Base-by-base conservation (phyloP, 2,888 invertebrate genomes). In the Teleogryllus oceanicus region DNA sequence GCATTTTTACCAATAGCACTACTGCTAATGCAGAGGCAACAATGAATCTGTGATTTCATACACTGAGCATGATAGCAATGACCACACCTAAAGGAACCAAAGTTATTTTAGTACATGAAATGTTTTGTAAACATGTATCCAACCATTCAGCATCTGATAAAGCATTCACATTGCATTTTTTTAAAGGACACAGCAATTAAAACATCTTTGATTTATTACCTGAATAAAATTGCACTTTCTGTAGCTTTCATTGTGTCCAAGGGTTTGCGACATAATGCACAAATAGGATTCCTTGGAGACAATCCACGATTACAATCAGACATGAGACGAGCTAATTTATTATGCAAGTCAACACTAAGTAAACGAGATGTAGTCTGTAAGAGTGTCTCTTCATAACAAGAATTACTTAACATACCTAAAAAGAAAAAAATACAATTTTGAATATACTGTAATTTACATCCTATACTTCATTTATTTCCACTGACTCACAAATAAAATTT, bases 321-420 rank as follows among this genome's bases (percentile, higher is more conserved):
- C 12, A 85, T 85, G 78, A 86, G 83, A 62, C 85, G 84, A 21
- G 84, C 83, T 80, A 89, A 83, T 78, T 87, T 87, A 51, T 84
- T 88, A 85, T 93, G 94, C 78, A 94, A 88, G 87, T 94, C 94
- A 79, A 90, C 88, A 83, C 93, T 91, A 75, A 93, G 88, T 75
- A 93, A 87, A 82, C 90, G 90, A 77, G 92, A 90, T 5, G 92
- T 92, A 0, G 92, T 91, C 83, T 91, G 90, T 83, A 94, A 89
- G 84, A 94, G 89, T 77, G 92, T 90, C 84, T 92, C 91, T 85
- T 95, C 94, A 85, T 94, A 93, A 62, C 91, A 90, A 82, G 94
- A 94, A 84, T 94, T 94, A 21, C 92, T 91, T 82, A 95, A 87
- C 89, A 95, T 94, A 79, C 92, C 92, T 86, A 90, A 88, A 74